phyloP scores from a whole-genome alignment of 2,113 vertebrate species.

The Empidonax traillii region DNA sequence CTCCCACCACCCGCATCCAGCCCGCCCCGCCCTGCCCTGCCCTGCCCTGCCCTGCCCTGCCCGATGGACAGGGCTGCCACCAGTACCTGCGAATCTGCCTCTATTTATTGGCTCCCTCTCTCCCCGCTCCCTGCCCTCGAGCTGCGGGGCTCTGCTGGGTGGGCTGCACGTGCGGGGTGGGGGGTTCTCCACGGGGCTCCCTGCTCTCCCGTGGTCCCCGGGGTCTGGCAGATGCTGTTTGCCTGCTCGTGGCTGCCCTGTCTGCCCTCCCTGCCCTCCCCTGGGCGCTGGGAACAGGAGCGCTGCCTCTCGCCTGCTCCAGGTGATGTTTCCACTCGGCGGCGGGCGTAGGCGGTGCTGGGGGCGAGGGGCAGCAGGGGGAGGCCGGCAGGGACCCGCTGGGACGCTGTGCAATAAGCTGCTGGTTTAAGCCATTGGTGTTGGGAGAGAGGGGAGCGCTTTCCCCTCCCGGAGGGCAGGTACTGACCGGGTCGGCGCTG shows the following conservation, averaged over 20 bases:
- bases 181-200: neutral
- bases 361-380: too few species aligned
- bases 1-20: neutral
- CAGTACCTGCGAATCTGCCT: slow-evolving; percentile 43
- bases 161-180: neutral
- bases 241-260: neutral
- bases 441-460: neutral
- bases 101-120: slow-evolving; percentile 75
- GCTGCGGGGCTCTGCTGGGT: neutral
- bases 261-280: neutral
- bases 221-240: neutral
- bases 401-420: slow-evolving; percentile 66
- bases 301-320: neutral
- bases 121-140: slow-evolving; percentile 40
- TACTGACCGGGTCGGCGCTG: neutral
- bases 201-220: neutral
- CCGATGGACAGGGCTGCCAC: neutral
- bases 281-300: neutral
- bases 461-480: neutral
- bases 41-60: neutral
- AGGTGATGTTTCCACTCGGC: neutral
- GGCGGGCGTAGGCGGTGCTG: neutral
- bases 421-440: slow-evolving; percentile 53
- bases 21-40: neutral
- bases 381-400: neutral